Evolutionary conservation across 2,797 vertebrate genomes (phyloP).

Genomic region (Australoheros facetus): DNA sequence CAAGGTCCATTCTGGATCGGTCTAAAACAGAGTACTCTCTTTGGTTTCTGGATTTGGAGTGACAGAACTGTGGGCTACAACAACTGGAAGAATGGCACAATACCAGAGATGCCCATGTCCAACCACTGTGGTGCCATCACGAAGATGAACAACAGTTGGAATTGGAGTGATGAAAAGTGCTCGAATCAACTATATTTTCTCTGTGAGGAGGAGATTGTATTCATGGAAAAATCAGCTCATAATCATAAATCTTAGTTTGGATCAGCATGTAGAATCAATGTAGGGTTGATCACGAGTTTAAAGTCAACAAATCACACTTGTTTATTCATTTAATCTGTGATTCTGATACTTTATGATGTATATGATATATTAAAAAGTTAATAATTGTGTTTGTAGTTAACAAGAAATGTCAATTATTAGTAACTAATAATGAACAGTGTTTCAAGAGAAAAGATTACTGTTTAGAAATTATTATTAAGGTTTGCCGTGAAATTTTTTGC

Average conservation of each 20-base stretch:
- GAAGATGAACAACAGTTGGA: rapidly evolving
- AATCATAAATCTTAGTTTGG: background rate
- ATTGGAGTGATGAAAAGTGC: conserved; percentile 62
- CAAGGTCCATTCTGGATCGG: conserved; percentile 61
- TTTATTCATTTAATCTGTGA: background rate
- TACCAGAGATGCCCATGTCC: conserved; percentile 33
- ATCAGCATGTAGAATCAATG: background rate
- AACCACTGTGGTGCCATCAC: conserved; percentile 58
- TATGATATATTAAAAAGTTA: background rate
- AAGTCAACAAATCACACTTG: background rate
- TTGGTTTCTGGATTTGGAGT: conserved; percentile 77
- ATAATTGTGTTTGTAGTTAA: background rate
- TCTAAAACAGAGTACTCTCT: conserved; percentile 65
- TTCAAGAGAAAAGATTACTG: background rate
- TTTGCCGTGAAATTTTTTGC: background rate
- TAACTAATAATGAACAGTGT: background rate
- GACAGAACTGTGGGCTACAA: background rate
- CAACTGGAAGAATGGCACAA: conserved; percentile 38
- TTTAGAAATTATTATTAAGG: background rate
- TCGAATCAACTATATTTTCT: background rate
- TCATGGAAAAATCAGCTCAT: background rate
- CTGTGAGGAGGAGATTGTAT: conserved; percentile 61
- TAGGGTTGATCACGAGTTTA: background rate
- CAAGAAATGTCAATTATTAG: background rate
- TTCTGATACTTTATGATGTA: background rate